Conservation (phyloP, 1,140 invertebrate genomes). For the Drosophila hydei region DNA sequence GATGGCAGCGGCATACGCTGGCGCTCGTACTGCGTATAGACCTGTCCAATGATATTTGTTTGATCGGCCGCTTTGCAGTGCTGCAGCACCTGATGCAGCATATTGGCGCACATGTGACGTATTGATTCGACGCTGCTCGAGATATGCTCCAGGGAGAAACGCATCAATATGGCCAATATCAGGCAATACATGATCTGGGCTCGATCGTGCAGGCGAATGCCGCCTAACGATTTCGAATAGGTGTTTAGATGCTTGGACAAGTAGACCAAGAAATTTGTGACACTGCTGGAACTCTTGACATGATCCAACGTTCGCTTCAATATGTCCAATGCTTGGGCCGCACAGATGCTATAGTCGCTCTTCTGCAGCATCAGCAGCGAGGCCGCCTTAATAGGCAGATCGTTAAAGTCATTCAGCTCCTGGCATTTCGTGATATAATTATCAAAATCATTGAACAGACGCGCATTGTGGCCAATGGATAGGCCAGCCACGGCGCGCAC, state of each 20-base stretch:
- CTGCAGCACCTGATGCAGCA: conserved; percentile 66
- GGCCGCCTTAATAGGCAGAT: conserved; percentile 54
- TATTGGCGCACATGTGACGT: conserved; percentile 84
- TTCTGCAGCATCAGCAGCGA: conserved; percentile 44
- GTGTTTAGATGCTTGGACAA: conserved; percentile 57
- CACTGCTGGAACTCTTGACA: conserved; percentile 8
- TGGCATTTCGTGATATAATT: conserved; percentile 27
- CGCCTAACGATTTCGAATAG: conserved; percentile 47
- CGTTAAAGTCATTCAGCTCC: background rate
- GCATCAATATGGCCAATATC: conserved; percentile 41
- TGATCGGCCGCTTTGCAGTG: background rate
- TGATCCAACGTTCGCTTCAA: conserved; percentile 22
- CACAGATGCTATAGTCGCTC: background rate
- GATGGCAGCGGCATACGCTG: conserved; percentile 31
- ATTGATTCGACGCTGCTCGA: conserved; percentile 84
- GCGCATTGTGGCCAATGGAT: conserved; percentile 49
- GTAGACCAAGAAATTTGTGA: conserved; percentile 57
- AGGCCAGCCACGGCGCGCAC: conserved; percentile 66
- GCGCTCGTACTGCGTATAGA: conserved; percentile 45
- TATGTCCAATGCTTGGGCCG: conserved; percentile 23
- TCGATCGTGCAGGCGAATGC: background rate
- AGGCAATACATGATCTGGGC: conserved; percentile 3
- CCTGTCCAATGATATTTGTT: conserved; percentile 8
- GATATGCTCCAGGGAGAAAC: conserved; percentile 85
- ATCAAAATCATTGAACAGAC: conserved; percentile 14